These are phyloP conservation scores for Unio delphinus DNA, from an alignment of 2,888 invertebrate species.

Conservation along the genomic window DNA sequence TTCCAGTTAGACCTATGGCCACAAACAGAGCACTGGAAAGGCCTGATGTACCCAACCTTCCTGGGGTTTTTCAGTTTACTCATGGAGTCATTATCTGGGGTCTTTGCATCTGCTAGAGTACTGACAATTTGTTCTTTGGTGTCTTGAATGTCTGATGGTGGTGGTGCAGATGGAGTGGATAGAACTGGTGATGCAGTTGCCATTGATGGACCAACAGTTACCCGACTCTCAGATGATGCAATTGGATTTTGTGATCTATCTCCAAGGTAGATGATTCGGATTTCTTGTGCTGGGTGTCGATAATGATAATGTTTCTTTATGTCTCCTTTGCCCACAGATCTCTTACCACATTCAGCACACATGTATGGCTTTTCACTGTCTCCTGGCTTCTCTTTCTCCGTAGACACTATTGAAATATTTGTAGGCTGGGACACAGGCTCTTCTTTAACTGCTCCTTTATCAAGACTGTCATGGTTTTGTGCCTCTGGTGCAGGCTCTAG, in stretches of 20 bases:
- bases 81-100: too few species aligned
- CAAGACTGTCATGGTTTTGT: too few species aligned
- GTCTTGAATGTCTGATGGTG: too few species aligned
- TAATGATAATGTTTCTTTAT: constrained; percentile 63
- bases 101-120: too few species aligned
- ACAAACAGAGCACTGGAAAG: constrained; percentile 95
- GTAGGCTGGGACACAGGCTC: neutral
- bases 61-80: constrained; percentile 29
- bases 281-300: constrained; percentile 57
- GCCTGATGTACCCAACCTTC: constrained; percentile 71
- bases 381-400: neutral
- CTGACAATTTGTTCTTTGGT: too few species aligned
- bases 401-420: neutral
- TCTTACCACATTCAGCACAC: constrained; percentile 61
- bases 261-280: constrained; percentile 52
- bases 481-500: constrained; percentile 2
- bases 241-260: constrained; percentile 39
- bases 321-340: constrained; percentile 54
- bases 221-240: constrained; percentile 14
- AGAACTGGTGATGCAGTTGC: neutral
- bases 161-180: neutral
- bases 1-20: constrained; percentile 96
- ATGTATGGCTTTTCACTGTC: constrained; percentile 49
- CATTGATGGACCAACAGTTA: constrained; percentile 1
- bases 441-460: neutral